Conservation (phyloP, 2,888 invertebrate species). For the Dryobota labecula region DNA sequence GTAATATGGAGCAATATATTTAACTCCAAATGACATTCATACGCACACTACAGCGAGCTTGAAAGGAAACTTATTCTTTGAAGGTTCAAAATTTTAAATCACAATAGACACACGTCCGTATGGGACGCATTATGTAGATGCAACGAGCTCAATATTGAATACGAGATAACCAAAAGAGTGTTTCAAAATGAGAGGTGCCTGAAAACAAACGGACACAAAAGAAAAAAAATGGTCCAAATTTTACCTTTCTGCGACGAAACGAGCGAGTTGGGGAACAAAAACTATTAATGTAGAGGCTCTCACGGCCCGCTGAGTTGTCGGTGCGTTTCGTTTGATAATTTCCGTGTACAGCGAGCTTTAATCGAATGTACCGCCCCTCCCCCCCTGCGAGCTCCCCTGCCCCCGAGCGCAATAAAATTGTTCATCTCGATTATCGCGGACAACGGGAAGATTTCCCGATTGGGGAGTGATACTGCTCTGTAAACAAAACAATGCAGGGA, state of each 20-base stretch:
- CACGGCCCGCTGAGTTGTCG: conserved; percentile 86
- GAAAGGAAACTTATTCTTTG: conserved; percentile 54
- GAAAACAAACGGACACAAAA: conserved; percentile 76
- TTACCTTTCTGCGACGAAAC: conserved; percentile 82
- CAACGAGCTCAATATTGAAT: conserved; percentile 72
- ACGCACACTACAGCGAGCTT: conserved; percentile 16
- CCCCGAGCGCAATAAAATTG: conserved; percentile 81
- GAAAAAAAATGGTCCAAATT: conserved; percentile 73
- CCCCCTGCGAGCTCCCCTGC: conserved; percentile 60
- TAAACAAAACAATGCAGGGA: conserved; percentile 37
- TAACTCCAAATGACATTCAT: conserved; percentile 40
- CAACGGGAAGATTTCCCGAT: conserved; percentile 71
- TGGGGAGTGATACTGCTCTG: conserved; percentile 67
- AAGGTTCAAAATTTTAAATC: conserved; percentile 57
- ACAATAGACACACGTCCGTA: conserved; percentile 67
- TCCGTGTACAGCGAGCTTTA: conserved; percentile 88
- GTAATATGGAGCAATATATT: conserved; percentile 47
- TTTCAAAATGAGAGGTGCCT: conserved; percentile 76
- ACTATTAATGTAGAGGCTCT: conserved; percentile 88
- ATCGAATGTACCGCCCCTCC: conserved; percentile 84
- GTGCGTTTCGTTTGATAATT: conserved; percentile 90
- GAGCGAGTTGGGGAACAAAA: conserved; percentile 85
- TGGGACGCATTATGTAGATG: conserved; percentile 69
- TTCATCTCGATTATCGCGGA: conserved; percentile 80
- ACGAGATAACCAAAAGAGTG: conserved; percentile 68